These are phyloP conservation scores for Diadophis punctatus DNA, from an alignment of 2,113 vertebrate species.

Conservation along the genomic window DNA sequence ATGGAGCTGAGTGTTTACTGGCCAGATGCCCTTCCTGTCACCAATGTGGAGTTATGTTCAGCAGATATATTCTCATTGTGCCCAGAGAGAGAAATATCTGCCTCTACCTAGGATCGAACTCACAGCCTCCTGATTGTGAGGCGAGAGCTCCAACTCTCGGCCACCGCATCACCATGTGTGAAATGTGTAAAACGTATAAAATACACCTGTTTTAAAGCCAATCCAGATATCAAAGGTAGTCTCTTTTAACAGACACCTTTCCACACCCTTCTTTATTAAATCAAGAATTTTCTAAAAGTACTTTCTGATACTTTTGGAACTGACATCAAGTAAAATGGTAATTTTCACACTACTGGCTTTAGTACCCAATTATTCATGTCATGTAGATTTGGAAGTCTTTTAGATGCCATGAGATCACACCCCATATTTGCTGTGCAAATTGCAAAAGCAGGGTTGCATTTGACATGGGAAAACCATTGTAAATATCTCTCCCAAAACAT, in stretches of 20 bases:
- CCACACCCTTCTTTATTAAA: background rate
- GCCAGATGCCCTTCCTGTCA: no score
- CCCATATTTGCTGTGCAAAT: background rate
- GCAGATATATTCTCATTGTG: no score
- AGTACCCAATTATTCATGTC: background rate
- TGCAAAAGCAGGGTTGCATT: background rate
- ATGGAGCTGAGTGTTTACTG: no score
- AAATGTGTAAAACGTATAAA: background rate
- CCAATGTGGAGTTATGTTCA: no score
- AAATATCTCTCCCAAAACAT: background rate
- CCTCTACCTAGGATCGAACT: no score
- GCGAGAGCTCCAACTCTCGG: no score
- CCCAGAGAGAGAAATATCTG: no score
- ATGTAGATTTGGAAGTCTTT: background rate
- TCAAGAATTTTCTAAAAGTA: background rate
- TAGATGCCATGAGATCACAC: background rate
- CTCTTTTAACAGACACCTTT: background rate
- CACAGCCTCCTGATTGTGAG: no score
- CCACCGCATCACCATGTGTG: background rate
- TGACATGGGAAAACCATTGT: background rate
- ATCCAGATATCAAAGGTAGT: background rate
- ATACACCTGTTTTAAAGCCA: background rate
- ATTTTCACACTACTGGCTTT: background rate
- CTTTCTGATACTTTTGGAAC: background rate
- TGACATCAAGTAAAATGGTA: background rate